Base-by-base conservation (phyloP, 2,797 vertebrate species). In the Ctenopoma kingsleyae region DNA sequence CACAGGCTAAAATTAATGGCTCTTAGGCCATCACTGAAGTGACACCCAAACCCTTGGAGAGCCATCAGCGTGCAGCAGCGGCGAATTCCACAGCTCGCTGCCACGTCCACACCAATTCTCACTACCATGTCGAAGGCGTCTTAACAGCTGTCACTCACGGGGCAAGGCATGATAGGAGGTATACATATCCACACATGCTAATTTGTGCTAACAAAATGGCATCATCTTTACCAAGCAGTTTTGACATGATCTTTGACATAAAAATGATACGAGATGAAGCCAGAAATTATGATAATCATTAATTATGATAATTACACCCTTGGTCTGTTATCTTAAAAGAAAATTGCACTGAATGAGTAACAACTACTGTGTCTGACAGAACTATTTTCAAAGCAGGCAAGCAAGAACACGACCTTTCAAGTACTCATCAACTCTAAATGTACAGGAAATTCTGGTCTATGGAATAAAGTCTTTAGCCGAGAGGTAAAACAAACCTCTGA, bases 1-100 rank as follows among this genome's bases (percentile, higher is more conserved):
- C 75, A 80, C 86, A 87, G 88, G 85, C 92, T 95, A 93, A 96
- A 95, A 95, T 93, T 89, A 94, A 94, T 91, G 90, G 90, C 93
- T 93, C 90, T 92, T 73, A 85, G 88, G 67, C 84, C 83, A 38
- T 91, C 89, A 87, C 89, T 64, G 85, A 83, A 88, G 87, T 90
- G 92, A 93, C 93, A 94, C 89, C 89, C 87, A 87, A 88, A 87
- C 88, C 90, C 82, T 87, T 61, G 17, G 84, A 86, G 82, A 91
- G 83, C 89, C 89, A 89, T 93, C 90, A 90, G 82, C 79, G 38
- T 90, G 88, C 87, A 80, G 80, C 89, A 91, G 86, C 53, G 83
- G 85, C 67, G 73, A 89, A 93, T 93, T 91, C 92, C 90, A 80
- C 84, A 74, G 69, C 82, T 89, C 79, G 68, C 87, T 63, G 64